phyloP scores from a whole-genome alignment of 2,797 vertebrate species.

The Apogon talboti region DNA sequence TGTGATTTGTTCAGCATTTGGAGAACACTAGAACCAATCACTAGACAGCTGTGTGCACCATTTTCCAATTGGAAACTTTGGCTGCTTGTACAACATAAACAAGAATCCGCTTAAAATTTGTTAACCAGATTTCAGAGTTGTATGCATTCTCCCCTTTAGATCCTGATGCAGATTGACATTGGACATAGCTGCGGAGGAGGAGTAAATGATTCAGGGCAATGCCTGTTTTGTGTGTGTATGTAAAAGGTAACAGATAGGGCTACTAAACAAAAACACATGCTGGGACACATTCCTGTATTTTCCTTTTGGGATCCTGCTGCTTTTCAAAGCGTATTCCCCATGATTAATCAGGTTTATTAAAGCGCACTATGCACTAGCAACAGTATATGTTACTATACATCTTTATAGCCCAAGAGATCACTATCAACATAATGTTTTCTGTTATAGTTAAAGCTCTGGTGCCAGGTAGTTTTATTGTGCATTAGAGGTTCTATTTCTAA shows the following conservation, averaged over 20 bases:
- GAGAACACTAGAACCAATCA: slow-evolving; percentile 33
- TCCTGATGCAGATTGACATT: slow-evolving; percentile 22
- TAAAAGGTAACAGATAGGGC: slow-evolving; percentile 45
- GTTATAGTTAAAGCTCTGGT: slow-evolving; percentile 6
- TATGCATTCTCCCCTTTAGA: slow-evolving; percentile 21
- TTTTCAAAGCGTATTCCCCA: slow-evolving; percentile 22
- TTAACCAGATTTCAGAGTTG: slow-evolving; percentile 23
- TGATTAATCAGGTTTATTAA: slow-evolving; percentile 33
- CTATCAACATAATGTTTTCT: slow-evolving; percentile 24
- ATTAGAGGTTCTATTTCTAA: slow-evolving; percentile 21
- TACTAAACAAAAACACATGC: slow-evolving; percentile 65
- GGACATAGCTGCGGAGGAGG: slow-evolving; percentile 3
- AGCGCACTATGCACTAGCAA: slow-evolving; percentile 6
- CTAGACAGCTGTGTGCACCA: slow-evolving; percentile 56
- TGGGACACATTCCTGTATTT: slow-evolving; percentile 40
- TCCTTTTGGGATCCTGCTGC: slow-evolving; percentile 21
- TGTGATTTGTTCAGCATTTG: slow-evolving; percentile 50
- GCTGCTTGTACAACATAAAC: slow-evolving; percentile 26
- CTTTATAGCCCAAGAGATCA: slow-evolving; percentile 23
- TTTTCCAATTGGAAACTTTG: slow-evolving; percentile 42
- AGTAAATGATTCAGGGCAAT: slow-evolving; percentile 27
- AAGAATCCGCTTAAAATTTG: slow-evolving; percentile 29
- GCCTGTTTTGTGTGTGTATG: slow-evolving; percentile 4
- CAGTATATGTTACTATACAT: not conserved
- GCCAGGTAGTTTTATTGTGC: slow-evolving; percentile 11